Conservation (phyloP, 2,113 vertebrate genomes). For the Bos javanicus region DNA sequence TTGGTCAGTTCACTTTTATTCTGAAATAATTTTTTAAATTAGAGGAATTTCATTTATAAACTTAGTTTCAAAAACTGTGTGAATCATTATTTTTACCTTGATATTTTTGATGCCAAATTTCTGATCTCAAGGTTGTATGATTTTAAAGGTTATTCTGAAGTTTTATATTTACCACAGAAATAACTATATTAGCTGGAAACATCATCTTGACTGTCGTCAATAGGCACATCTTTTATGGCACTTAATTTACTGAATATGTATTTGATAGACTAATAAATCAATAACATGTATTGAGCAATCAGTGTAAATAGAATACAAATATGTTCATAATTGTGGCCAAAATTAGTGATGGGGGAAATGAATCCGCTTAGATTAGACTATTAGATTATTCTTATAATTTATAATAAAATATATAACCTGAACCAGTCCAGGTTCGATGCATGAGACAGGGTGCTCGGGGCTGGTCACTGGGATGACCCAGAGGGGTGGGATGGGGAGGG, state of each 20-base stretch:
- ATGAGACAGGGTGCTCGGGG: too few relatives aligned
- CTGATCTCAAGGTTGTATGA: neutral
- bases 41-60: slow-evolving; percentile 17
- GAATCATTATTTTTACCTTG: neutral
- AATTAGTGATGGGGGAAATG: neutral
- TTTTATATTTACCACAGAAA: neutral
- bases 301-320: neutral
- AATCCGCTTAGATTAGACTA: neutral
- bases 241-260: neutral
- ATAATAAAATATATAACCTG: neutral
- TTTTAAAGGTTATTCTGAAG: slow-evolving; percentile 25
- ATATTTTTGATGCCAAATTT: slow-evolving; percentile 11
- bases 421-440: too few relatives aligned
- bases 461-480: too few relatives aligned
- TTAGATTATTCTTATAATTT: neutral
- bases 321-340: neutral
- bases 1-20: slow-evolving; percentile 72
- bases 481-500: too few relatives aligned
- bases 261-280: neutral
- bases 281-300: neutral
- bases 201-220: neutral
- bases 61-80: neutral
- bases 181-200: neutral
- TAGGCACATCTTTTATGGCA: neutral
- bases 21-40: neutral